These are phyloP conservation scores for Cancer borealis DNA, from an alignment of 2,888 invertebrate genomes.

Conservation along the genomic window DNA sequence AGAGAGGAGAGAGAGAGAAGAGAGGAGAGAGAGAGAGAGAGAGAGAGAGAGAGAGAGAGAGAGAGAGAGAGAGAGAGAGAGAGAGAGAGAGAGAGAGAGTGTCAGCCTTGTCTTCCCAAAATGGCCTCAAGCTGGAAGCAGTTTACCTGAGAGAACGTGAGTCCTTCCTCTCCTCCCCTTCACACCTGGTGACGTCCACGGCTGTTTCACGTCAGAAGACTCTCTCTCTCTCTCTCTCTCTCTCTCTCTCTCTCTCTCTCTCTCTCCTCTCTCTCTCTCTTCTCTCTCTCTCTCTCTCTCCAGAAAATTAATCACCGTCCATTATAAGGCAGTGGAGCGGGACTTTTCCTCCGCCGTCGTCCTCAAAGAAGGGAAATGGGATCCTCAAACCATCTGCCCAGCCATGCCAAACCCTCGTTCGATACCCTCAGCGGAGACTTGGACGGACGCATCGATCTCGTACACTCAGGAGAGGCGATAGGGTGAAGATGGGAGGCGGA, in stretches of 20 bases:
- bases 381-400: constrained; percentile 47
- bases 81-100: constrained; percentile 27
- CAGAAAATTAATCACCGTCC: constrained; percentile 53
- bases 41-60: constrained; percentile 25
- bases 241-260: neutral
- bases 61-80: constrained; percentile 36
- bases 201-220: neutral
- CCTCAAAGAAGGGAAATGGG: constrained; percentile 62
- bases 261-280: constrained; percentile 31
- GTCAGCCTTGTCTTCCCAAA: neutral
- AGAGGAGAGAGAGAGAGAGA: neutral
- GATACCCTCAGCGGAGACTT: neutral
- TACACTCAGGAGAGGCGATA: neutral
- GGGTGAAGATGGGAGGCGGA: neutral
- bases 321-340: constrained; percentile 15
- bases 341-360: constrained; percentile 47
- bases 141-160: neutral
- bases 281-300: constrained; percentile 26
- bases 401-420: neutral
- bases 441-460: neutral
- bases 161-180: neutral
- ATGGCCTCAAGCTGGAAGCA: neutral
- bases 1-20: neutral
- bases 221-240: neutral
- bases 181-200: neutral